Evolutionary conservation across 1,140 invertebrate species (phyloP), one percentile per base, ranked within the genome.

Genomic region (Lepidotrigona ventralis): DNA sequence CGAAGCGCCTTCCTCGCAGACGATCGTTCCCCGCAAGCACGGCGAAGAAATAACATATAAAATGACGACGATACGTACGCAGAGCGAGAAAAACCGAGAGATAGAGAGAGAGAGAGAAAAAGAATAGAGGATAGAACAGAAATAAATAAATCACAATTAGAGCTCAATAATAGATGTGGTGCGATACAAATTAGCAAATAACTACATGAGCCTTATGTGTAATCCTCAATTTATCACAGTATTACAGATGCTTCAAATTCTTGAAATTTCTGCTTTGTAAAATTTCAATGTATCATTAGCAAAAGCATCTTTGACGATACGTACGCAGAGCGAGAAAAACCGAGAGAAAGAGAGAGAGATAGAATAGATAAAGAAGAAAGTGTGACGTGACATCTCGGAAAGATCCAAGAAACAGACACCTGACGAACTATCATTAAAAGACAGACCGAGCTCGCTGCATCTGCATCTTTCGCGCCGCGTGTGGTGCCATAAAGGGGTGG

Each of bases 371-470:
- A 39, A n/a, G 51, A 11, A 21, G 15, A 29, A 33, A 58, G 21
- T 17, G 64, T 46, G 53, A 29, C 14, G 39, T 9, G n/a, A 12
- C 2, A 54, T 72, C 58, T 60, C 21, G 54, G 39, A 72, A 53
- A 73, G 79, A 54, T 63, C 56, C 26, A 54, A 54, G 81, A 33
- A 33, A 3, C n/a, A 77, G 46, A 26, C 81, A 58, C 58, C 68
- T 58, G 81, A 70, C 81, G 74, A 68, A 76, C 74, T 56, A 68
- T 78, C 79, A 77, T 84, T 87, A 84, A 88, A 88, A 84, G 39
- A 8, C 33, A 1, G 39, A 46, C 39, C 58, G 58, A 81, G 70
- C 26, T 26, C 17, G 54, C 51, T 74, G 54, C 60, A 69, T 63
- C n/a, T n/a, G n/a, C 53, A n/a, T 69, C n/a, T n/a, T n/a, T 82